Evolutionary conservation across 1,140 invertebrate species (phyloP).

Genomic region (Aporrectodea caliginosa): DNA sequence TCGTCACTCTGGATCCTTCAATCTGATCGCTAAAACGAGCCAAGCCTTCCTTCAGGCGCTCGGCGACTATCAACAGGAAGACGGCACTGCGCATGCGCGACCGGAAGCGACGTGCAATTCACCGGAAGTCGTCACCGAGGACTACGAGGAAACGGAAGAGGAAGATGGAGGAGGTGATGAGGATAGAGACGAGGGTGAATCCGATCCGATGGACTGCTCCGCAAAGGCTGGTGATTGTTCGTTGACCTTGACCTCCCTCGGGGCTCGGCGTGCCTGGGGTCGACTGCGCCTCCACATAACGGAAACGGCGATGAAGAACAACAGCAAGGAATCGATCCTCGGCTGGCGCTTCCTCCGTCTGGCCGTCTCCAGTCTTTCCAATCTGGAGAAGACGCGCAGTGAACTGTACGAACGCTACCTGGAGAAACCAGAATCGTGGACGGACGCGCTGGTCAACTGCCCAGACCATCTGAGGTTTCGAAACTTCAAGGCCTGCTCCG

Average conservation of each 20-base stretch:
- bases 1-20: too few relatives aligned
- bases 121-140: neutral
- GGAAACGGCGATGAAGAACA: neutral
- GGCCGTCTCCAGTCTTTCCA: neutral
- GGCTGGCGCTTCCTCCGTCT: constrained; percentile 1
- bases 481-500: neutral
- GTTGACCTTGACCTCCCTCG: neutral
- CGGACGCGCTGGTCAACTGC: constrained; percentile 8
- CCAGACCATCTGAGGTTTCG: neutral
- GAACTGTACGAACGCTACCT: constrained; percentile 12
- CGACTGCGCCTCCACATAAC: neutral
- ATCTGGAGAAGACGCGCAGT: constrained; percentile 4
- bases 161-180: neutral
- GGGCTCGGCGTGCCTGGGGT: neutral
- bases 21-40: neutral
- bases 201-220: neutral
- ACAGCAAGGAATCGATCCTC: neutral
- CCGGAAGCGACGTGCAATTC: too few relatives aligned
- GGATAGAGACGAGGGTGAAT: neutral
- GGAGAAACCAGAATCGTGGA: neutral
- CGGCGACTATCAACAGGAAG: neutral
- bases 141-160: neutral
- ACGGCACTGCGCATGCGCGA: too few relatives aligned
- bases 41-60: neutral
- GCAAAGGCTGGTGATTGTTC: neutral